Evolutionary conservation across 2,113 vertebrate species (phyloP).

Genomic region (Rhizomys pruinosus): DNA sequence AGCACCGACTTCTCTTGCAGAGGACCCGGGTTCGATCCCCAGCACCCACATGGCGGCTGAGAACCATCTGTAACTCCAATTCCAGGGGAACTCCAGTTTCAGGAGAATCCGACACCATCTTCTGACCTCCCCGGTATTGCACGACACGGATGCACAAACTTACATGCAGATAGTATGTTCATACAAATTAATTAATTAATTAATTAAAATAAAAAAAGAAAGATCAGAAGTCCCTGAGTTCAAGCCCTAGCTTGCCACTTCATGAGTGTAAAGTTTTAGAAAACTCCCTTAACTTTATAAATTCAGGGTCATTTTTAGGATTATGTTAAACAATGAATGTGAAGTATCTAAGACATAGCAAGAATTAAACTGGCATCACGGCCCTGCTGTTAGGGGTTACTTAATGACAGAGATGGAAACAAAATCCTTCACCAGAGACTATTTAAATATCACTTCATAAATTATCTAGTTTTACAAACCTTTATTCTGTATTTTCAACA

Average conservation of each 20-base stretch:
- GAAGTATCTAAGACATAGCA: neutral
- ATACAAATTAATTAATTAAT: too few relatives aligned
- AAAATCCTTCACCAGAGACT: neutral
- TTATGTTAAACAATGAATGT: neutral
- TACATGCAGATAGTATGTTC: too few relatives aligned
- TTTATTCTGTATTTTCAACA: conserved; percentile 14
- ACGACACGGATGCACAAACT: too few relatives aligned
- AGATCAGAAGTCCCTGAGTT: neutral
- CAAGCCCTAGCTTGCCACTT: neutral
- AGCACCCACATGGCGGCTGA: too few relatives aligned
- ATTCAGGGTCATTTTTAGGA: neutral
- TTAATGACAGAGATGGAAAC: neutral
- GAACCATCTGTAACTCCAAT: too few relatives aligned
- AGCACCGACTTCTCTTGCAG: too few relatives aligned
- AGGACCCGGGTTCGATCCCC: too few relatives aligned
- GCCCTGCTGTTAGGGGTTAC: neutral
- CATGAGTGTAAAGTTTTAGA: neutral
- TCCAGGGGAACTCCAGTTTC: too few relatives aligned
- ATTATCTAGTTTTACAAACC: conserved; percentile 36
- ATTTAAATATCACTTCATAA: conserved; percentile 26
- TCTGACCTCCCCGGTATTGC: too few relatives aligned
- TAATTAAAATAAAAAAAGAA: too few relatives aligned
- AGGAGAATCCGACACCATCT: too few relatives aligned
- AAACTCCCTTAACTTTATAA: neutral
- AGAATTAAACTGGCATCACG: conserved; percentile 10